Base-by-base conservation (phyloP, 2,113 vertebrate genomes). In the Panthera leo region DNA sequence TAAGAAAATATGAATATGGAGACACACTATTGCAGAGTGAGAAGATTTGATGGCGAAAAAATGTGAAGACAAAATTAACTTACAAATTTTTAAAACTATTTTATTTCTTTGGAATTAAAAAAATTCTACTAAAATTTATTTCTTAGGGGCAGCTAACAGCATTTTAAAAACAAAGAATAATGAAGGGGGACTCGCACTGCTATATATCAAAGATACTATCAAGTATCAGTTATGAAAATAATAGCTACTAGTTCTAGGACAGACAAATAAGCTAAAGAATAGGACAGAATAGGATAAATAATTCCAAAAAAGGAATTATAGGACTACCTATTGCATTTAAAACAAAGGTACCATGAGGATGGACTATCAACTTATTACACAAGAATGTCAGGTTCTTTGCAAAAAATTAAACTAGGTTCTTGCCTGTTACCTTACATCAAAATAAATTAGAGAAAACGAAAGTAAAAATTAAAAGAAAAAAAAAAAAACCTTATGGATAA, bases 221-320 rank as follows among this genome's bases (percentile, higher is more conserved):
- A 82, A 55, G 12, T 65, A 63, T 95, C 21, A 79, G n/a, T 34
- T 79, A 65, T 55, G 90, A 84, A 89, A 79, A 84, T 88, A 80
- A 89, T 8, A 82, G 45, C 45, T 88, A 83, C 45, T 67, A 92
- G 13, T 21, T 80, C 19, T 48, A 85, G 51, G 15, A 92, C 21
- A 90, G 55, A 89, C 7, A 67, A 92, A 73, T 3, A 96, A 27
- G 3, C 5, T 78, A 93, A 88, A 92, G 12, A 51, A 63, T 16
- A 68, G 61, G 36, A 51, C 31, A 94, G 42, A 91, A 61, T 23
- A 61, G 58, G 8, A 61, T 61, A 61, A 61, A 61, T 61, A 61
- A 93, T 89, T 85, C 70, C 51, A 94, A 91, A 85, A 68, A 76
- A 0, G 96, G 65, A 98, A 86, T 73, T 79, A 51, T n/a, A 55